Percentiles rank a stretch among this genome's conserved stretches.
phyloP scores from a whole-genome alignment of 2,797 vertebrate species.

The Danio kyathit region DNA sequence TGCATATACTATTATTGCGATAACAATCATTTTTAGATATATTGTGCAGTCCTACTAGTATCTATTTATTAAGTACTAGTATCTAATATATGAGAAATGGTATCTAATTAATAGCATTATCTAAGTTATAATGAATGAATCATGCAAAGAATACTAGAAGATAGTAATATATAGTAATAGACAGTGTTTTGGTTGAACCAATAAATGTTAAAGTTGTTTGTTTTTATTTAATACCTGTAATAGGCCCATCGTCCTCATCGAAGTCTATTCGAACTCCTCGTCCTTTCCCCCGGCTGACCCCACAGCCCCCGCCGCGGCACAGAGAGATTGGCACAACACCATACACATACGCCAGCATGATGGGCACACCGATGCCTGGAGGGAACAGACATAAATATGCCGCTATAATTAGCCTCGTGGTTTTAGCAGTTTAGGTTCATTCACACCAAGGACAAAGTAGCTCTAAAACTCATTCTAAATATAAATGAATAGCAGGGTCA shows the following conservation, averaged over 20 bases:
- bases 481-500: no score
- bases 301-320: conserved; percentile 95
- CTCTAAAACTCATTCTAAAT: no score
- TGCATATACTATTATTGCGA: no score
- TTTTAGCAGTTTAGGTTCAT: background rate
- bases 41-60: no score
- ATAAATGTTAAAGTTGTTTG: background rate
- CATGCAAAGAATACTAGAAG: no score
- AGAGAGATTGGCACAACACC: conserved; percentile 97
- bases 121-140: no score
- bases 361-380: conserved; percentile 96
- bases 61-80: no score
- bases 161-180: no score
- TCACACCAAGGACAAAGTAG: background rate
- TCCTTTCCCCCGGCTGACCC: conserved; percentile 94
- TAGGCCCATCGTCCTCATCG: conserved; percentile 95
- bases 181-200: no score
- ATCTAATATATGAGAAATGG: no score
- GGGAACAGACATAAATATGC: background rate
- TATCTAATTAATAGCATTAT: no score
- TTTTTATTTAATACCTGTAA: conserved; percentile 85
- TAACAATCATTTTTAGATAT: no score
- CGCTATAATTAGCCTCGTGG: background rate
- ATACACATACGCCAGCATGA: conserved; percentile 98
- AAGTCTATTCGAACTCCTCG: conserved; percentile 97